Percentiles rank a stretch among this genome's conserved stretches.
Conservation (phyloP, 2,888 invertebrate species). For the Drosophila sordidula region DNA sequence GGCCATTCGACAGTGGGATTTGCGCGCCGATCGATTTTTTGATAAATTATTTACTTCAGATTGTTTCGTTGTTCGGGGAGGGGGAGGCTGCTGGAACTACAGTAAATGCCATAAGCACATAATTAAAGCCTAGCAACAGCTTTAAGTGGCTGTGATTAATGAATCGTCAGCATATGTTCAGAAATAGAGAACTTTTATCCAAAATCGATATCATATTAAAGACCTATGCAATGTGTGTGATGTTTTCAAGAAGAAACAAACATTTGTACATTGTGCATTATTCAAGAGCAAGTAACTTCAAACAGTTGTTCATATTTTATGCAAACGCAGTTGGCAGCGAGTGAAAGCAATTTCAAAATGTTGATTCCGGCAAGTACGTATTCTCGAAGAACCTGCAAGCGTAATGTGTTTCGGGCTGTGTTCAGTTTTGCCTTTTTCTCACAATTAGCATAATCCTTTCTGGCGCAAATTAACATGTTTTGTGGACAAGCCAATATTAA, state of each 20-base stretch:
- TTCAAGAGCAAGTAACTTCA: conserved; percentile 1
- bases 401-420: background rate
- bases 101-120: conserved; percentile 32
- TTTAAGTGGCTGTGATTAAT: conserved; percentile 66
- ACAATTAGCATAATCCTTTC: conserved; percentile 56
- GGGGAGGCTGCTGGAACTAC: conserved; percentile 33
- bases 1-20: conserved; percentile 56
- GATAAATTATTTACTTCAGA: conserved; percentile 71
- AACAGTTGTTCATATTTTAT: conserved; percentile 5
- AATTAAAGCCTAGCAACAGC: conserved; percentile 59
- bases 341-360: conserved; percentile 14
- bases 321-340: conserved; percentile 1
- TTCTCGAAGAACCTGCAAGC: background rate
- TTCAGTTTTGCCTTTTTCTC: conserved; percentile 20
- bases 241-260: background rate
- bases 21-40: conserved; percentile 67
- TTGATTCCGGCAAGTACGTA: conserved; percentile 7
- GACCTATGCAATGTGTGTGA: background rate
- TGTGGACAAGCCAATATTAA: conserved; percentile 47
- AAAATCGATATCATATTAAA: conserved; percentile 24
- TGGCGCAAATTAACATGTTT: conserved; percentile 39
- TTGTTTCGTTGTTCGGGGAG: background rate
- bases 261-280: conserved; percentile 1
- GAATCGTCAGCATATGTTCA: conserved; percentile 35
- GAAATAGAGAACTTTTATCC: conserved; percentile 8